These are phyloP conservation scores for Ophiothrix spiculata DNA, from an alignment of 35 echinoderm and acorn worm species.

Conservation along the genomic window DNA sequence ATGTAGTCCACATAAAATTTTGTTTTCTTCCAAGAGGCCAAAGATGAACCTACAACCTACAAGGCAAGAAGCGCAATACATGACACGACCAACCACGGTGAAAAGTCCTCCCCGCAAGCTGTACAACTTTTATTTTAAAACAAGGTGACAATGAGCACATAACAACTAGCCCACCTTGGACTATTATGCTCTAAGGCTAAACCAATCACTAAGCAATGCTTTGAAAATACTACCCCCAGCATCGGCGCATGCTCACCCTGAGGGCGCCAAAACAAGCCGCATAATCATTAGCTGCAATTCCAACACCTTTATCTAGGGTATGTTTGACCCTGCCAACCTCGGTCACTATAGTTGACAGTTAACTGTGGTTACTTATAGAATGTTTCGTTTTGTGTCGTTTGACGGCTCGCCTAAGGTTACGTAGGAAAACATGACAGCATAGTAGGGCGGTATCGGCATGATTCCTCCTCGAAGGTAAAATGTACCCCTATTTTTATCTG, in stretches of 20 bases:
- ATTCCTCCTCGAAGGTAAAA: not conserved
- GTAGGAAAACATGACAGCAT: not conserved
- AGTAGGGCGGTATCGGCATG: not conserved
- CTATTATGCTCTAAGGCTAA: not conserved
- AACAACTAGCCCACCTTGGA: not conserved
- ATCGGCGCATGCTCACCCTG: not conserved
- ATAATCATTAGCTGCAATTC: not conserved
- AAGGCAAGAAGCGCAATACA: too few species aligned
- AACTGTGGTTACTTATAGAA: too few species aligned
- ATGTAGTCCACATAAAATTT: too few species aligned
- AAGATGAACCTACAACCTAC: too few species aligned
- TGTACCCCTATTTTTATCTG: not conserved
- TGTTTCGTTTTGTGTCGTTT: not conserved
- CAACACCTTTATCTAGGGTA: not conserved
- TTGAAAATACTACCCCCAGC: not conserved
- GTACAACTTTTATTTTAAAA: not conserved
- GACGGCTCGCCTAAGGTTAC: not conserved
- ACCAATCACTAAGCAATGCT: not conserved
- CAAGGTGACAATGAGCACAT: not conserved
- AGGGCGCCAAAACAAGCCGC: not conserved
- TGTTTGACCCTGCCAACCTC: not conserved
- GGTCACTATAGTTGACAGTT: conserved; percentile 7
- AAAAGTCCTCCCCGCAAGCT: too few species aligned
- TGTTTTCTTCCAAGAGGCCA: too few species aligned
- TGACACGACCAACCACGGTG: too few species aligned